Conservation (phyloP, 2,113 vertebrate species). For the Callipepla squamata region DNA sequence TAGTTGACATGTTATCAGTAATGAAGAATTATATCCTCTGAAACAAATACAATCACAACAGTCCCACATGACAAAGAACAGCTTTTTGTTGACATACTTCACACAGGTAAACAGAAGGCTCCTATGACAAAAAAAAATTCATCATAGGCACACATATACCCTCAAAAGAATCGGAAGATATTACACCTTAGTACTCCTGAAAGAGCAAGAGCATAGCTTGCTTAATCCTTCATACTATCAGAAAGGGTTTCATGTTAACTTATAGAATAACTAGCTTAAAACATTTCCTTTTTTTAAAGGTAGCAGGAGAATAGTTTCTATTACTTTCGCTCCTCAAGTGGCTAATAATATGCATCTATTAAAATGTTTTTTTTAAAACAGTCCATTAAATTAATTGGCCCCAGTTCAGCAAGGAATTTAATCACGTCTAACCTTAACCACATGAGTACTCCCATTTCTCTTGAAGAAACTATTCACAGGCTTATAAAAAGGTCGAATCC, state of each 20-base stretch:
- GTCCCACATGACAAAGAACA: background rate
- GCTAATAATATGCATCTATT: slow-evolving; percentile 28
- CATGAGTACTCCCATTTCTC: background rate
- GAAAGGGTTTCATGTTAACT: background rate
- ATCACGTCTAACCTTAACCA: background rate
- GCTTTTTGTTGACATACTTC: background rate
- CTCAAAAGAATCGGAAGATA: background rate
- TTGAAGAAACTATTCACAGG: background rate
- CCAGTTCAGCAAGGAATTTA: slow-evolving; percentile 30
- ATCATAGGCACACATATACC: background rate
- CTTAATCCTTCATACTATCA: background rate
- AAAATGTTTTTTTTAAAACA: slow-evolving; percentile 47
- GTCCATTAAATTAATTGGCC: slow-evolving; percentile 19
- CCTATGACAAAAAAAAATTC: background rate
- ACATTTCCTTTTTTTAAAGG: slow-evolving; percentile 15
- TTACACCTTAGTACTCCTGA: background rate
- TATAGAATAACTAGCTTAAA: background rate
- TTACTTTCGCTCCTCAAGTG: slow-evolving; percentile 9
- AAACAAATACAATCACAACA: background rate
- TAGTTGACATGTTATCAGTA: background rate
- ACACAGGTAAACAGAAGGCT: background rate
- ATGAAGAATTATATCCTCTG: background rate
- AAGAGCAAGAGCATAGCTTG: background rate
- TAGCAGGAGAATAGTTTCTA: slow-evolving; percentile 14
- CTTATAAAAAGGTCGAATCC: background rate